Conservation (phyloP, 1,140 invertebrate species). For the Drosophila ficusphila region DNA sequence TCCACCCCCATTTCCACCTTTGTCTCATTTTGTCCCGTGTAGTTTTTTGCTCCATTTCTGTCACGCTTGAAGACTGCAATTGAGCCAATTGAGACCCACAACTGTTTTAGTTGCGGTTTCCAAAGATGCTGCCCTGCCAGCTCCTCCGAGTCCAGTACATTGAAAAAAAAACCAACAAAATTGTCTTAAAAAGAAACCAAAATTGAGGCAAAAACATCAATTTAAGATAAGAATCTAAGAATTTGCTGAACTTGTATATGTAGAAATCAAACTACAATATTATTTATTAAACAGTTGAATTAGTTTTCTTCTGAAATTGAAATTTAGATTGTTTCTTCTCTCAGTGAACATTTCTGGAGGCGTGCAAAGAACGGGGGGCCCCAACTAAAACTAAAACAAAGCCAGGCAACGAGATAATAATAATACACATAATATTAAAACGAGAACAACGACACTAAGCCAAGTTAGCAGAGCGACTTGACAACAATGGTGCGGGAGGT, state of each 20-base stretch:
- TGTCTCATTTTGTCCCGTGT: slow-evolving; percentile 56
- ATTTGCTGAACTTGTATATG: no score
- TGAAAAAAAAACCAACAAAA: neutral
- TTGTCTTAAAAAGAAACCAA: no score
- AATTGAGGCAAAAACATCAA: no score
- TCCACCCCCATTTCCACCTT: slow-evolving; percentile 50
- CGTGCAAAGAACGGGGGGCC: slow-evolving; percentile 63
- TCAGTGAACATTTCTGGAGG: slow-evolving; percentile 39
- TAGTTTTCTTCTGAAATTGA: no score
- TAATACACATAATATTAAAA: slow-evolving; percentile 68
- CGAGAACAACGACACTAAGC: slow-evolving; percentile 68
- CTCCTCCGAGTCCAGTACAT: neutral
- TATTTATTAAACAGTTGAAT: no score
- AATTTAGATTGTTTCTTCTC: neutral
- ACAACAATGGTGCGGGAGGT: slow-evolving; percentile 46
- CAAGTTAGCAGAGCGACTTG: slow-evolving; percentile 20
- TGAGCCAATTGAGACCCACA: slow-evolving; percentile 74
- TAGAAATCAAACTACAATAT: no score
- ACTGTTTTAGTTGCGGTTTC: slow-evolving; percentile 68
- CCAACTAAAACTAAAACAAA: slow-evolving; percentile 47
- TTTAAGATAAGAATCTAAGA: neutral
- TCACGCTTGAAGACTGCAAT: slow-evolving; percentile 81
- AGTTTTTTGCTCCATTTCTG: slow-evolving; percentile 76
- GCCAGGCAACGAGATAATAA: slow-evolving; percentile 64
- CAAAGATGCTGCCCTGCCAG: slow-evolving; percentile 53